Evolutionary conservation across 2,888 invertebrate species (phyloP), one percentile per base, ranked within the genome.

Genomic region (Euphydryas editha): DNA sequence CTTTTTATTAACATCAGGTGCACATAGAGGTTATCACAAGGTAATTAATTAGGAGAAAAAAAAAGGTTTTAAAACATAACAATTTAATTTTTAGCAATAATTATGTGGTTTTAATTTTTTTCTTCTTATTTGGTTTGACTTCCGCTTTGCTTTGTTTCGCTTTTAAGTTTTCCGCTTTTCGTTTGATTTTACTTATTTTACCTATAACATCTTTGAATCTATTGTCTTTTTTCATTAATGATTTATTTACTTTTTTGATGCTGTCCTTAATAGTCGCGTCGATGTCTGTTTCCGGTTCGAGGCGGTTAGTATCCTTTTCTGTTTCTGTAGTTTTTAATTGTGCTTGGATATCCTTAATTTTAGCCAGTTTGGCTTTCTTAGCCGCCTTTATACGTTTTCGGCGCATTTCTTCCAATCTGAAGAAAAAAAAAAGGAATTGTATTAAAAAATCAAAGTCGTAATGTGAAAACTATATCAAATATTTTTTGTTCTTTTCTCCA

Each of bases 131-230:
- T n/a, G 67, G 61, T 8, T 75, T 72, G 18, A 71, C 74, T 21
- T 71, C 75, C 7, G 64, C 69, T 42, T 70, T 74, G 61, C 73
- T 75, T 46, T 71, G 56, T 58, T 85, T 79, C 2, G 76, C 76
- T 60, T 84, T 79, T 2, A 77, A 76, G 66, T 79, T 84, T 6
- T 89, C 90, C 0, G 93, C 87, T 78, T 92, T 93, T 37, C 88
- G 74, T 72, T 90, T 92, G 17, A 93, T 93, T 65, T 87, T 91
- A 0, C 76, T 82, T 1, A 93, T 83, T 72, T 92, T 93, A 1
- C 90, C 92, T 0, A 93, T 92, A 2, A 93, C 88, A 68, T 88
- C 82, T 71, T 91, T 92, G 47, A 93, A 93, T 36, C 93, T 77
- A 1, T 87, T 86, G 49, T 93, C 93, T 73, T 86, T 91, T 70